Evolutionary conservation across 2,113 vertebrate genomes (phyloP), one percentile per base, ranked within the genome.

Genomic region (Sinocyclocheilus anshuiensis): DNA sequence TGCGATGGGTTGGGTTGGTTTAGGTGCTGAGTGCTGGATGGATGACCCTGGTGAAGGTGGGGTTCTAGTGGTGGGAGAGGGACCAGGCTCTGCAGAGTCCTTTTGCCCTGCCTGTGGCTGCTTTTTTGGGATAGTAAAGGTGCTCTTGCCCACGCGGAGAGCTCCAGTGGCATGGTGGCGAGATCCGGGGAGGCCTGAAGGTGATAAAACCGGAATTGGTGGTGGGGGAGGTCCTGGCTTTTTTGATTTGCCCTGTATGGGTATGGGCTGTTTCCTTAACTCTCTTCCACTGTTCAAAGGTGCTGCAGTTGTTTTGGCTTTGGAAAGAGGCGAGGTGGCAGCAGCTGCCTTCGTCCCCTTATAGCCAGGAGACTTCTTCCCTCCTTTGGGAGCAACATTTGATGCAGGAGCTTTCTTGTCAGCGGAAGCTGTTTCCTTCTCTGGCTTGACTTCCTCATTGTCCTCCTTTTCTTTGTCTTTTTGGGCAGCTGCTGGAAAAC

Each of bases 91-190:
- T 1, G 63, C 26, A 33, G 88, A 5, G 0, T 95, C 94, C 76
- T 92, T 94, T 11, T 87, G 91, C 18, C 89, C 95, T 7, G 77
- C 92, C 86, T 93, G 96, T 79, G 83, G 94, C 87, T 94, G 96
- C 84, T 84, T 96, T 89, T 95, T 95, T 0, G 95, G 95, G 87
- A 96, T 96, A 45, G 94, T 95, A 57, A 94, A 96, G 88, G 89
- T 94, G 33, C 93, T 94, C 89, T 95, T 95, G 33, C 89, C 87
- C 72, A 95, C 94, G 9, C 94, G 91, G 55, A 96, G 89, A 0
- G 95, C 95, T 65, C 95, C 94, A 0, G 95, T 94, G 86, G 89
- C 87, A 7, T 95, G 95, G 57, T 92, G 95, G 42, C 94, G 94
- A 61, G 94, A 84, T 59, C 90, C 75, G 0, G 97, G 92, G 1